phyloP scores from a whole-genome alignment of 2,113 vertebrate species.

The Spilogale gracilis region DNA sequence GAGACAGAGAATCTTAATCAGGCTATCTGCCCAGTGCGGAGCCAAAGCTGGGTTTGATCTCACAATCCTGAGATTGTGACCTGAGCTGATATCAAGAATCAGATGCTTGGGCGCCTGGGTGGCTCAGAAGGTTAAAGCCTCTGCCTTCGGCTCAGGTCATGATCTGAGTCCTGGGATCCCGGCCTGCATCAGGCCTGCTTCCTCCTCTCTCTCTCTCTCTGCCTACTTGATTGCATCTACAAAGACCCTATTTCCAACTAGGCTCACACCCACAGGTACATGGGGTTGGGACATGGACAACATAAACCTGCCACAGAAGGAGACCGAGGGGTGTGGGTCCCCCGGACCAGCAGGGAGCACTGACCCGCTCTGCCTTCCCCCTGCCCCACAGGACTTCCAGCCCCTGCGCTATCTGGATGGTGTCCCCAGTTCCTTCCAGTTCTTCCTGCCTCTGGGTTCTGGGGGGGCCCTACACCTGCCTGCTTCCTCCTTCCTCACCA shows the following conservation, averaged over 20 bases:
- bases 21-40: background rate
- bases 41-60: background rate
- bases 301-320: background rate
- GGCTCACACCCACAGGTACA: background rate
- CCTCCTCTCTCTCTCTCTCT: too few species aligned
- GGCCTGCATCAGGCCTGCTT: too few species aligned
- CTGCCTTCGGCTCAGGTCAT: too few species aligned
- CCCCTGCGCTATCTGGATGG: constrained; percentile 91
- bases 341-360: rapidly evolving
- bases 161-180: too few species aligned
- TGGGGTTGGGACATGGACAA: background rate
- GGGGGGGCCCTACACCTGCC: constrained; percentile 94
- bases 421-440: constrained; percentile 93
- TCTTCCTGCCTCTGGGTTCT: constrained; percentile 94
- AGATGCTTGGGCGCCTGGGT: background rate
- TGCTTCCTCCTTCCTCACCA: constrained; percentile 93
- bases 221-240: background rate
- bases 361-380: background rate
- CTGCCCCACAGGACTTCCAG: constrained; percentile 89
- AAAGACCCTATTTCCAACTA: background rate
- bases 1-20: background rate
- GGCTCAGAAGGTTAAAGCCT: too few species aligned
- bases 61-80: background rate
- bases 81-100: background rate
- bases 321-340: background rate